Evolutionary conservation across 2,797 vertebrate species (phyloP).

Genomic region (Choloepus didactylus): DNA sequence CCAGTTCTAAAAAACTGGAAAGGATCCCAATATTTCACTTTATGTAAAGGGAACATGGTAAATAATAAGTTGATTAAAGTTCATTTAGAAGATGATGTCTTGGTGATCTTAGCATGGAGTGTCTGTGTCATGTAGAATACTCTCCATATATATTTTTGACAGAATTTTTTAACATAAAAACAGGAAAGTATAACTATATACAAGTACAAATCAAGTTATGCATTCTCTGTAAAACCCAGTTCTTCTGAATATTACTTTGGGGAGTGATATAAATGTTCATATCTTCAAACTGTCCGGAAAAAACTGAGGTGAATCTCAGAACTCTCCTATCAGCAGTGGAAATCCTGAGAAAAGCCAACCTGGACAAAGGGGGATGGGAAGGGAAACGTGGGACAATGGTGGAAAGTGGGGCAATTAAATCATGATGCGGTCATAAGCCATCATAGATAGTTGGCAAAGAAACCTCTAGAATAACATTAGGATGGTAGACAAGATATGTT

Average conservation of each 20-base stretch:
- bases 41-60: not conserved
- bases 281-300: not conserved
- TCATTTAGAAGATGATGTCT: not conserved
- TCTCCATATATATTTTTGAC: not conserved
- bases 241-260: not conserved
- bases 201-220: not conserved
- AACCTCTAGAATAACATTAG: not conserved
- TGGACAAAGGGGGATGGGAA: not conserved
- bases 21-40: not conserved
- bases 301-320: not conserved
- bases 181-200: not conserved
- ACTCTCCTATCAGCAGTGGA: accelerated
- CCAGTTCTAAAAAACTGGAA: not conserved
- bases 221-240: not conserved
- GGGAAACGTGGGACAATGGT: no score
- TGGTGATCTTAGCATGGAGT: not conserved
- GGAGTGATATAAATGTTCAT: not conserved
- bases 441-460: not conserved
- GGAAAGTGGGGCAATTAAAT: not conserved
- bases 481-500: no score
- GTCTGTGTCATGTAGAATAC: not conserved
- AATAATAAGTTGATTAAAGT: not conserved
- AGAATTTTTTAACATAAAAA: not conserved
- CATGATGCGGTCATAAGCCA: not conserved
- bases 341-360: not conserved